Conservation (phyloP, 1,140 invertebrate genomes). For the Drosophila nebulosa region DNA sequence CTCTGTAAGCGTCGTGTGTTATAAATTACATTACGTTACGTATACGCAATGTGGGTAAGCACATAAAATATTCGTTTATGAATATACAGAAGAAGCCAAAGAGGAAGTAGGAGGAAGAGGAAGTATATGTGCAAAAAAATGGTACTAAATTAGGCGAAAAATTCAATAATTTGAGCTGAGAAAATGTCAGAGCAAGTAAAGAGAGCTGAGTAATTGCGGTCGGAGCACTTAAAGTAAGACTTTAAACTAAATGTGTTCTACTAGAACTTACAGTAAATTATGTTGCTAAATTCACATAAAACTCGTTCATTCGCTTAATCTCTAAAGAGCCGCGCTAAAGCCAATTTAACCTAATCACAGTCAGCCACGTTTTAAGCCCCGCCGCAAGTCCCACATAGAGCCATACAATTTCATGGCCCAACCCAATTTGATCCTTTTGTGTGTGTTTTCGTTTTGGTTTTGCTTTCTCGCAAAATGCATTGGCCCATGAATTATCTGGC, state of each 20-base stretch:
- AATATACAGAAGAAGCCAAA: slow-evolving; percentile 36
- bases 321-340: not conserved
- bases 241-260: slow-evolving; percentile 13
- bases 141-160: slow-evolving; percentile 66
- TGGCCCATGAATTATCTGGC: slow-evolving; percentile 29
- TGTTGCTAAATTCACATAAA: not conserved
- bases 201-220: slow-evolving; percentile 4
- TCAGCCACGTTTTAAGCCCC: not conserved
- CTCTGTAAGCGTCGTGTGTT: slow-evolving; percentile 17
- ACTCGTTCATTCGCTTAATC: not conserved
- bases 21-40: slow-evolving; percentile 73
- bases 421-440: not conserved
- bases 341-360: not conserved
- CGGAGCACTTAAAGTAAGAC: slow-evolving; percentile 13
- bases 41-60: slow-evolving; percentile 66
- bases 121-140: slow-evolving; percentile 28
- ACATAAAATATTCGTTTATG: slow-evolving; percentile 66
- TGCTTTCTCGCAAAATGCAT: slow-evolving; percentile 20
- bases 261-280: not conserved
- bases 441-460: not conserved
- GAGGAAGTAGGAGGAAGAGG: not conserved
- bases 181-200: not conserved
- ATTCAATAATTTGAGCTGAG: slow-evolving; percentile 61
- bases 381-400: not conserved
- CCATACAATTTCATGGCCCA: not conserved